A percentile compares a stretch with the other conserved stretches of the same genome.
These are phyloP conservation scores for Ypsolopha scabrella DNA, from an alignment of 2,888 invertebrate species.

Conservation along the genomic window DNA sequence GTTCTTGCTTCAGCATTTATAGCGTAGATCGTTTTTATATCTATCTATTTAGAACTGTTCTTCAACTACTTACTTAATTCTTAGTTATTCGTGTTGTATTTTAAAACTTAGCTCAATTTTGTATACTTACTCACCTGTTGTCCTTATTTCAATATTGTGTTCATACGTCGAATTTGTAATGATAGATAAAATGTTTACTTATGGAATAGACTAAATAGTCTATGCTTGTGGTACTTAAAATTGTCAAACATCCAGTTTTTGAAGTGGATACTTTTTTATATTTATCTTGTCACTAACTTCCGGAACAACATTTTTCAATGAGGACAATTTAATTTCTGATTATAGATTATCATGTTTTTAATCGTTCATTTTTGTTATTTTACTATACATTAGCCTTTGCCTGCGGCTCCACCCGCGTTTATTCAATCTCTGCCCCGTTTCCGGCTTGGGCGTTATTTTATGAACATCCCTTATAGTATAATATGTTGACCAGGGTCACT, in stretches of 20 bases:
- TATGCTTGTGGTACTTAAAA: background rate
- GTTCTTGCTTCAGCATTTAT: conserved; percentile 43
- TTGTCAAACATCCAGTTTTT: background rate
- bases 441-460: too few species aligned
- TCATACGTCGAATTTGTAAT: conserved; percentile 37
- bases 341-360: too few species aligned
- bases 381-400: too few species aligned
- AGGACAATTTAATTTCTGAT: too few species aligned
- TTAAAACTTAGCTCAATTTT: conserved; percentile 47
- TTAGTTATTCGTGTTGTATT: conserved; percentile 43
- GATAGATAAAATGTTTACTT: conserved; percentile 2
- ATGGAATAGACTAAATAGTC: background rate
- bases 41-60: conserved; percentile 30
- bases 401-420: too few species aligned
- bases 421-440: too few species aligned
- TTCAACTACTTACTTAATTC: conserved; percentile 39
- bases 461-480: too few species aligned
- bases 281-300: too few species aligned
- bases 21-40: conserved; percentile 11
- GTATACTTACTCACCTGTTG: conserved; percentile 29
- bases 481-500: too few species aligned
- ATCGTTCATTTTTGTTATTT: too few species aligned
- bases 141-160: conserved; percentile 34
- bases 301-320: too few species aligned
- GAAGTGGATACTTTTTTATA: too few species aligned